phyloP scores from a whole-genome alignment of 2,888 invertebrate species.

The Drosophila putrida region DNA sequence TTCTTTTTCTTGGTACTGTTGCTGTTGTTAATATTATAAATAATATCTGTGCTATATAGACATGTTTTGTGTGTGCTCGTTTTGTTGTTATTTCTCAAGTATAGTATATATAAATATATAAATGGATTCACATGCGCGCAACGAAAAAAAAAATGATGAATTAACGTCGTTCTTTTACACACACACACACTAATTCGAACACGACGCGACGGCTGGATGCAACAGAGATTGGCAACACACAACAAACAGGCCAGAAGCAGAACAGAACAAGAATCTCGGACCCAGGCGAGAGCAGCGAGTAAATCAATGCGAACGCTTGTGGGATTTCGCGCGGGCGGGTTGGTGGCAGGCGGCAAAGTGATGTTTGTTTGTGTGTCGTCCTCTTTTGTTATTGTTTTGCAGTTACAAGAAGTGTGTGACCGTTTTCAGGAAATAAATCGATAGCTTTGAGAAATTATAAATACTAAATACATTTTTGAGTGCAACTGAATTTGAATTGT shows the following conservation, averaged over 20 bases:
- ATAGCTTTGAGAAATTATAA: constrained; percentile 17
- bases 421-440: not conserved
- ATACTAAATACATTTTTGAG: not conserved
- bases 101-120: constrained; percentile 16
- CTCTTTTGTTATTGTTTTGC: constrained; percentile 63
- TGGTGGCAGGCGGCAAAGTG: constrained; percentile 49
- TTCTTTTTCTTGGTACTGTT: constrained; percentile 20
- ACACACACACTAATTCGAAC: constrained; percentile 31
- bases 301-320: constrained; percentile 46
- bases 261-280: constrained; percentile 53
- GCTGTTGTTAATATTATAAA: constrained; percentile 23
- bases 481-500: constrained; percentile 1
- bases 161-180: constrained; percentile 30
- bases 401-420: constrained; percentile 44
- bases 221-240: constrained; percentile 44
- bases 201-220: constrained; percentile 46
- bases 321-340: constrained; percentile 47
- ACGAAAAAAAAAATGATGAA: constrained; percentile 17
- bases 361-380: constrained; percentile 71
- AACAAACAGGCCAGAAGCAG: constrained; percentile 9
- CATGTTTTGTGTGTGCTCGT: constrained; percentile 13
- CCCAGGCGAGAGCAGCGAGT: constrained; percentile 26
- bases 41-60: constrained; percentile 22
- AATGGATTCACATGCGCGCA: constrained; percentile 35
- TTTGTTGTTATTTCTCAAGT: constrained; percentile 17